Base-by-base conservation (phyloP, 2,888 invertebrate species). In the Lasioglossum lativentre region DNA sequence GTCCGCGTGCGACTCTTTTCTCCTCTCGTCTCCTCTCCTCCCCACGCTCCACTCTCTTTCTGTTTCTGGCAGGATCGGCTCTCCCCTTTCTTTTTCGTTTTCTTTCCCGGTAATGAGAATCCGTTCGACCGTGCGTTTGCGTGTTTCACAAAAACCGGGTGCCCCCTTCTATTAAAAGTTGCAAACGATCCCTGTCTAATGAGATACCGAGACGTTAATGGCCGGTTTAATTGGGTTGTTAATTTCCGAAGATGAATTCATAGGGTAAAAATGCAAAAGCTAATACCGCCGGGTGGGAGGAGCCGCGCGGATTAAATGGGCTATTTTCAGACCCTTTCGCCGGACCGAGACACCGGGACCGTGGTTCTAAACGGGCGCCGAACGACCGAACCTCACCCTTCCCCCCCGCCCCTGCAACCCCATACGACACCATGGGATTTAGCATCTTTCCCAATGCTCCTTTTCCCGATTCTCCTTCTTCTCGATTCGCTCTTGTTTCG, bases 161-260 rank as follows among this genome's bases (percentile, higher is more conserved):
- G 87, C 90, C 89, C 86, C 86, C 90, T 90, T 90, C 92, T 92
- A 91, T 93, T 92, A 93, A 93, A 93, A 90, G 89, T 92, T 92
- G 93, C 93, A 91, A 93, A 93, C 92, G 92, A 91, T 91, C 88
- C 82, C 68, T 47, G 80, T 86, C 83, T 93, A 92, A 94, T 94
- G 94, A 94, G 94, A 94, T 94, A 94, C 93, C 86, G 91, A 92
- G 92, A 93, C 92, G 93, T 94, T 94, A 94, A 94, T 94, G 91
- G 93, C 85, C 86, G 87, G 90, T 93, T 94, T 94, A 94, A 94
- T 94, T 94, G 94, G 94, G 93, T 91, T 92, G 93, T 94, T 94
- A 94, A 94, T 94, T 94, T 94, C 91, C 90, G 90, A 90, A 90
- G 93, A 94, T 93, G 94, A 94, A 94, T 94, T 94, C 94, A 93